phyloP scores from a whole-genome alignment of 2,113 vertebrate genomes.

The Callithrix jacchus region DNA sequence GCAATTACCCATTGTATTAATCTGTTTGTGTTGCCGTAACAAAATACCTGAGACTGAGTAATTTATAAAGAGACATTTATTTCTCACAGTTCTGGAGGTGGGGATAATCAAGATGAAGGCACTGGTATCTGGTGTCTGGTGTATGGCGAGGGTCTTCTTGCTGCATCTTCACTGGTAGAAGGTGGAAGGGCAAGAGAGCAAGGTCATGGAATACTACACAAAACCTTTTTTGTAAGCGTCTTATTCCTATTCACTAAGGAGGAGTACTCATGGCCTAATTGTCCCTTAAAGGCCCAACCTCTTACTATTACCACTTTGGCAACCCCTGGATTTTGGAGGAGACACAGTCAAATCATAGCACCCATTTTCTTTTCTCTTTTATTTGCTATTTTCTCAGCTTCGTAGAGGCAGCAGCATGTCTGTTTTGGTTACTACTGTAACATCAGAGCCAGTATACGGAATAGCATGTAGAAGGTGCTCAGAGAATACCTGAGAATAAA shows the following conservation, averaged over 20 bases:
- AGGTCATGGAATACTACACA: background rate
- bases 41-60: background rate
- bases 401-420: background rate
- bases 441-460: background rate
- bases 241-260: too few species aligned
- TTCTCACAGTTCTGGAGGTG: background rate
- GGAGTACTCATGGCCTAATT: background rate
- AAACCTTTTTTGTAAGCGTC: background rate
- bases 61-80: background rate
- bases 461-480: background rate
- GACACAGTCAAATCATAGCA: background rate
- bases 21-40: background rate
- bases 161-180: background rate
- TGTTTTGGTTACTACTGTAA: background rate
- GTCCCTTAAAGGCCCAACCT: background rate
- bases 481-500: background rate
- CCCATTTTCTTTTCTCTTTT: background rate
- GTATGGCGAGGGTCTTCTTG: background rate
- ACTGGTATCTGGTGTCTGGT: background rate
- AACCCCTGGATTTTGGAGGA: background rate
- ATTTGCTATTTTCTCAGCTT: background rate
- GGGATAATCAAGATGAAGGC: background rate
- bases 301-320: background rate
- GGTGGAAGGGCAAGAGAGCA: background rate
- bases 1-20: background rate